Base-by-base conservation (phyloP, 1,140 invertebrate species). In the Melanaphis sacchari region DNA sequence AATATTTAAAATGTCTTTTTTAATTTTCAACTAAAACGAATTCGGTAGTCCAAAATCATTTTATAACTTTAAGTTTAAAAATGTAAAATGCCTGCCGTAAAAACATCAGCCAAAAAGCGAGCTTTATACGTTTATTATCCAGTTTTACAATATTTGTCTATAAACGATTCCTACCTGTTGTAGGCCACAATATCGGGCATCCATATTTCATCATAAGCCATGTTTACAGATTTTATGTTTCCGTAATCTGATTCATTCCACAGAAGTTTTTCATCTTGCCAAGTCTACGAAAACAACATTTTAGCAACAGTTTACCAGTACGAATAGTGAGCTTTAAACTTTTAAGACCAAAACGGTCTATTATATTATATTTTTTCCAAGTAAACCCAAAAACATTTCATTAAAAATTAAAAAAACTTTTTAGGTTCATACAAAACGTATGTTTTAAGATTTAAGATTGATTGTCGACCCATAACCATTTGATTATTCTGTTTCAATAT, bases 161-260 rank as follows among this genome's bases (percentile, higher is more conserved):
- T 38, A 59, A 5, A n/a, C 54, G 2, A 66, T 41, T 66, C 43
- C 93, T 94, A 96, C 96, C 96, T 96, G 94, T 97, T 97, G 94
- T 96, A 97, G 9, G 97, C 95, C 84, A 96, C 95, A 8, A 97
- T 95, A 94, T 97, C 96, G 3, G 97, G 97, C 94, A 96, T 96
- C 97, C 97, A 97, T 89, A 97, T 95, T 95, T 97, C 96, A 94
- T 96, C 96, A 93, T 96, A 95, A 0, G 96, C 96, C 93, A 97
- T 94, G 94, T 96, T 96, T 43, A 97, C 94, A 81, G 94, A 94
- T 7, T 94, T 94, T 11, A 97, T 95, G 87, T 96, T 96, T 22
- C 96, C 96, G 94, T 97, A 97, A 24, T 96, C 95, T 1, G 94
- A 95, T 0, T 95, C 94, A 94, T 97, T 96, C 97, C 97, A 97